Base-by-base conservation (phyloP, 2,888 invertebrate genomes). In the Epinotia bilunana region DNA sequence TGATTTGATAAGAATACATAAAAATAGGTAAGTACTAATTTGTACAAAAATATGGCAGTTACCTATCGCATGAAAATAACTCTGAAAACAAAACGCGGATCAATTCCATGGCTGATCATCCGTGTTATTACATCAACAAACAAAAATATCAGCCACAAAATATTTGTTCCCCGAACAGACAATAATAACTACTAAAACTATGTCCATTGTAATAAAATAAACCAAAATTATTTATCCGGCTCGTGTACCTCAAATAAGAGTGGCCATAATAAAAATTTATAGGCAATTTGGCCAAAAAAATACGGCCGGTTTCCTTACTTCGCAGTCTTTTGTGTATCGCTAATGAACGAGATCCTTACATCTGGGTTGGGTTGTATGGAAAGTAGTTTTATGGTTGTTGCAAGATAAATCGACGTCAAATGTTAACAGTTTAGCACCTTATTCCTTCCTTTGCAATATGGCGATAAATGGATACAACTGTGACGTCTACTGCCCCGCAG, bases 221-320 rank as follows among this genome's bases (percentile, higher is more conserved):
- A 85, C 82, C 85, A 86, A 82, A 83, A 83, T 86, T 90, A 90
- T 91, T 91, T 91, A 90, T 90, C 87, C 86, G 84, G 88, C 89
- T 88, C 87, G 87, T 85, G 89, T 89, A 89, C 90, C 90, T 91
- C 90, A 88, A 92, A 91, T 86, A 88, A 89, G 88, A 91, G 88
- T 86, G 90, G 91, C 90, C 86, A 91, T 93, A 93, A 93, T 92
- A 92, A 88, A 91, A 93, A 92, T 91, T 93, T 92, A 92, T 92
- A 89, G 93, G 89, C 92, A 92, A 92, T 93, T 92, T 91, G 85
- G 83, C 84, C 84, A 81, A 81, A 90, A 88, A 92, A 89, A 90
- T 91, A 91, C 89, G 80, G 87, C 88, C 85, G 5, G 63, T 65
- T 75, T 83, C 81, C 86, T 87, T 86, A 82, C 83, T 83, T 79